Evolutionary conservation across 2,113 vertebrate genomes (phyloP).

Genomic region (Plectropomus leopardus): DNA sequence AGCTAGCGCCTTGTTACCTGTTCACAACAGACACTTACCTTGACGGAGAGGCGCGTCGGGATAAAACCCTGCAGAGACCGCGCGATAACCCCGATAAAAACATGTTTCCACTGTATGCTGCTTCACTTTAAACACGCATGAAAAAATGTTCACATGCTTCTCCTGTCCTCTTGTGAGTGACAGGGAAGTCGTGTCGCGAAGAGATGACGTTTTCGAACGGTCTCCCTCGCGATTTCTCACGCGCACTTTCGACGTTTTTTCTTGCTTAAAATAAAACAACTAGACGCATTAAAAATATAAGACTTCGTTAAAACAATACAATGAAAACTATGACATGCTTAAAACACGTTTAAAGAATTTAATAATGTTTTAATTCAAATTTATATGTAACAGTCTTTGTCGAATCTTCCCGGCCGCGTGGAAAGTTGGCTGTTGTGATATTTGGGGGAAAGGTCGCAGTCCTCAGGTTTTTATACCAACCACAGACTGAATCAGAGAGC

Average conservation of each 20-base stretch:
- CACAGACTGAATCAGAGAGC: neutral
- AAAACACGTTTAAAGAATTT: accelerated
- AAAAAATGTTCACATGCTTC: slow-evolving; percentile 11
- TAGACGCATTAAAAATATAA: accelerated
- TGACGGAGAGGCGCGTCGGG: slow-evolving; percentile 36
- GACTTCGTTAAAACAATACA: accelerated
- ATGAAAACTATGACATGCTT: accelerated
- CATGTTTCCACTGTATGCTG: slow-evolving; percentile 54
- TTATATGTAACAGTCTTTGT: neutral
- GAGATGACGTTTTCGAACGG: slow-evolving; percentile 54
- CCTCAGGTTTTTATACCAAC: neutral
- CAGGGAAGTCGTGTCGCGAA: slow-evolving; percentile 25
- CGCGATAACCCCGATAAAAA: slow-evolving; percentile 55
- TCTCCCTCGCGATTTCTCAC: accelerated
- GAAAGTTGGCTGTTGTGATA: neutral
- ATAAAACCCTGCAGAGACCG: slow-evolving; percentile 50
- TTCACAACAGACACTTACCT: slow-evolving; percentile 65
- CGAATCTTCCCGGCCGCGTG: slow-evolving; percentile 56
- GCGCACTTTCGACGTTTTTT: slow-evolving; percentile 54
- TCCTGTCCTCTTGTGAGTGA: neutral
- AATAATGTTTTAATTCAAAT: neutral
- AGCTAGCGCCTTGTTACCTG: neutral
- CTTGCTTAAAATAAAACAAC: neutral
- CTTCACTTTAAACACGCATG: slow-evolving; percentile 7
- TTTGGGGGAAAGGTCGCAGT: slow-evolving; percentile 76